Base-by-base conservation (phyloP, 2,888 invertebrate genomes). In the Cerceris rybyensis region DNA sequence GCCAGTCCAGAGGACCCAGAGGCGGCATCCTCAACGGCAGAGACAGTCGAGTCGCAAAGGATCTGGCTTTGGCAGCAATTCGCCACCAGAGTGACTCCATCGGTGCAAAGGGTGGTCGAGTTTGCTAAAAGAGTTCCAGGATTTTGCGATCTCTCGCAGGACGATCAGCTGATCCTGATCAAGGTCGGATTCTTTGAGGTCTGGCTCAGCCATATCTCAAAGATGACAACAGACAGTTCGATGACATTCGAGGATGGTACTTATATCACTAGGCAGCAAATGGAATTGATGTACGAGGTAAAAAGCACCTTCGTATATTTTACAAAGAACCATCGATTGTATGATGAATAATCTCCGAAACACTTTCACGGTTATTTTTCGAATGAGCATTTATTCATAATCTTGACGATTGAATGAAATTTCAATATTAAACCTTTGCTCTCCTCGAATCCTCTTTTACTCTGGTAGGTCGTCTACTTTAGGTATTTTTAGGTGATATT, bases 141-240 rank as follows among this genome's bases (percentile, higher is more conserved):
- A 82, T 99, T 99, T 94, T 95, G 96, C 90, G 96, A 96, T 85
- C 95, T 99, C 86, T 95, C 96, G 69, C 98, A 99, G 93, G 98
- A 98, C 91, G 99, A 99, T 93, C 99, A 99, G 93, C 94, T 99
- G 86, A 98, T 98, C 86, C 95, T 99, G 84, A 98, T 99, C 90
- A 99, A 99, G 94, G 95, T 96, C 91, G 98, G 98, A 78, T 99
- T 99, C 94, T 98, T 98, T 93, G 99, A 99, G 93, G 96, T 98
- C 80, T 99, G 98, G 98, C 94, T 98, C 83, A 96, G 97, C 61
- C 96, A 98, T 89, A 96, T 97, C 81, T 95, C 97, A 9, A 95
- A 96, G 82, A 95, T 98, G 93, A 96, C 97, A 55, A 95, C 95
- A 52, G 95, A 96, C 75, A 94, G 95, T 65, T 95, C 95, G 84